Evolutionary conservation across 2,888 invertebrate genomes (phyloP).

Genomic region (Coenonympha glycerion): DNA sequence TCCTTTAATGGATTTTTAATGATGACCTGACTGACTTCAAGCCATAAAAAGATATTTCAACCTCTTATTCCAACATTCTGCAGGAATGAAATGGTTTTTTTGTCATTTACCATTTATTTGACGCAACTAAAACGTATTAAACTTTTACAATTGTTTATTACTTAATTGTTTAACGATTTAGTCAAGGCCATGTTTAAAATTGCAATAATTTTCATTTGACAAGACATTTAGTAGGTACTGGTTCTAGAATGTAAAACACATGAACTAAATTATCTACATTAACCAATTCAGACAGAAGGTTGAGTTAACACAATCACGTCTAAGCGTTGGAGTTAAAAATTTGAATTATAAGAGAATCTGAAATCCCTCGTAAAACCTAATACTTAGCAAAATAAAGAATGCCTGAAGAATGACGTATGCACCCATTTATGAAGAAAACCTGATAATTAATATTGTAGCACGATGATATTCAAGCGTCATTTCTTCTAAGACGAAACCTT

Average conservation of each 20-base stretch:
- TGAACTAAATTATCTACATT: constrained; percentile 63
- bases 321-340: constrained; percentile 47
- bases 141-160: no score
- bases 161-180: no score
- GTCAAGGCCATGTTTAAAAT: background rate
- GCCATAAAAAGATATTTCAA: no score
- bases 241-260: constrained; percentile 47
- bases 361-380: constrained; percentile 30
- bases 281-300: constrained; percentile 53
- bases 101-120: no score
- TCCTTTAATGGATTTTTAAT: no score
- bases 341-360: constrained; percentile 38
- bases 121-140: no score
- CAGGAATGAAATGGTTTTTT: no score
- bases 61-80: no score
- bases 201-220: background rate
- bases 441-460: no score
- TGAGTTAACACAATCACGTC: constrained; percentile 70
- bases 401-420: background rate
- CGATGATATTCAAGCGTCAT: no score
- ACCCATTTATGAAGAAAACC: no score
- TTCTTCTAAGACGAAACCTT: background rate
- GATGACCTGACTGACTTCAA: no score
- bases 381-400: constrained; percentile 42
- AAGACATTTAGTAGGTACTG: constrained; percentile 39